phyloP scores from a whole-genome alignment of 2,113 vertebrate species.

The Gadus chalcogrammus region DNA sequence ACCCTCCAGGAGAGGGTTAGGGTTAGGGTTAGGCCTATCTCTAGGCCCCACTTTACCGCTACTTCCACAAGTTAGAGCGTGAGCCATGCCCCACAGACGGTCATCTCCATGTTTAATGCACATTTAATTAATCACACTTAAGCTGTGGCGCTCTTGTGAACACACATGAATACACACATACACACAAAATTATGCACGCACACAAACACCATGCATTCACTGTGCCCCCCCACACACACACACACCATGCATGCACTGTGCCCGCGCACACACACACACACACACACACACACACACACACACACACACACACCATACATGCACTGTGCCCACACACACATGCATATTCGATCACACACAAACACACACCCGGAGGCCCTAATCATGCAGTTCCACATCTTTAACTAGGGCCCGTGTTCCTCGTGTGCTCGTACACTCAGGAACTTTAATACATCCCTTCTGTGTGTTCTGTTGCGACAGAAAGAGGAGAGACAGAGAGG shows the following conservation, averaged over 20 bases:
- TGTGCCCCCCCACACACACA: not conserved
- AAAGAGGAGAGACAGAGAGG: constrained; percentile 39
- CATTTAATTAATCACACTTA: constrained; percentile 12
- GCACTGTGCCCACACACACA: not conserved
- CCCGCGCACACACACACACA: not conserved
- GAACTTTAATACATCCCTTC: not conserved
- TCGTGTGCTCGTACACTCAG: not conserved
- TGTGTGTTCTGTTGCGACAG: not conserved
- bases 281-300: not conserved
- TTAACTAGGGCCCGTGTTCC: not conserved
- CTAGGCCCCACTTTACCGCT: no score
- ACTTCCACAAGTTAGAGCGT: no score
- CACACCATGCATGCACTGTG: not conserved
- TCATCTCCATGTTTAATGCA: no score
- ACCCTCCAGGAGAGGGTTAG: no score
- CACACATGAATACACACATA: not conserved
- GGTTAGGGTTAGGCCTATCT: no score
- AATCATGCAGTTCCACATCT: not conserved
- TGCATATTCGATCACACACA: not conserved
- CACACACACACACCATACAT: not conserved
- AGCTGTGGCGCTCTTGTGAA: constrained; percentile 22
- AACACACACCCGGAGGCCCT: not conserved
- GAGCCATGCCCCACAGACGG: no score
- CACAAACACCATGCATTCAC: not conserved
- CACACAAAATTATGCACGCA: not conserved